A percentile compares a stretch with the other conserved stretches of the same genome.
phyloP scores from a whole-genome alignment of 2,113 vertebrate species.

The Malurus melanocephalus region DNA sequence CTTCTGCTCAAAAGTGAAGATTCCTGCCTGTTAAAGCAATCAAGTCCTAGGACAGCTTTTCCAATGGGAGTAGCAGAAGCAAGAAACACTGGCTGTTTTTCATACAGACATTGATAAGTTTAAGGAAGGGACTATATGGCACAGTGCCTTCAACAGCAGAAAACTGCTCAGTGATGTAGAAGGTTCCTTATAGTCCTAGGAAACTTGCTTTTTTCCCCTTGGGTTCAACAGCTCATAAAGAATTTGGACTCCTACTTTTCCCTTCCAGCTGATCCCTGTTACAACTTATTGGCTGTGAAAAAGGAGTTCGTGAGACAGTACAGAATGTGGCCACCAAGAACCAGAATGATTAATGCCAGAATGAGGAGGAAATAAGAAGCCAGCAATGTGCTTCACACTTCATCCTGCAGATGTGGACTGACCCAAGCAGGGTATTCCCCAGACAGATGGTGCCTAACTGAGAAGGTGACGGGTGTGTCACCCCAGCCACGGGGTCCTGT shows the following conservation, averaged over 20 bases:
- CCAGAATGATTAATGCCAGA: constrained; percentile 14
- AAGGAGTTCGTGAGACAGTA: constrained; percentile 37
- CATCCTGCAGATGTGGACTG: constrained; percentile 6
- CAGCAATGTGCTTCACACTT: background rate
- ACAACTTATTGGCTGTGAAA: constrained; percentile 53
- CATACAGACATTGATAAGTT: background rate
- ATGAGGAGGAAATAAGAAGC: constrained; percentile 31
- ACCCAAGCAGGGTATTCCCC: background rate
- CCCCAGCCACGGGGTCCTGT: background rate
- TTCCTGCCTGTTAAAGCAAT: background rate
- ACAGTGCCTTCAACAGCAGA: constrained; percentile 3
- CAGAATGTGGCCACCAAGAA: constrained; percentile 35
- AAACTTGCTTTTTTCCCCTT: background rate
- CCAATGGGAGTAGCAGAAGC: background rate
- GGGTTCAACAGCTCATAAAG: constrained; percentile 52
- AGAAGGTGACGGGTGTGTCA: background rate
- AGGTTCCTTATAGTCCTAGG: background rate
- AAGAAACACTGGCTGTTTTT: constrained; percentile 1
- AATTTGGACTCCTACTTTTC: constrained; percentile 27
- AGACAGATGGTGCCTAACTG: background rate
- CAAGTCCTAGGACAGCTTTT: background rate
- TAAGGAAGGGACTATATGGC: background rate
- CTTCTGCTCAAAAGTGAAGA: background rate
- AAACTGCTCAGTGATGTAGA: background rate
- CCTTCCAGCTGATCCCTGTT: constrained; percentile 39